A percentile compares a stretch with the other conserved stretches of the same genome.
Conservation (phyloP, 2,797 vertebrate genomes). For the Poeciliopsis paucimaculata region DNA sequence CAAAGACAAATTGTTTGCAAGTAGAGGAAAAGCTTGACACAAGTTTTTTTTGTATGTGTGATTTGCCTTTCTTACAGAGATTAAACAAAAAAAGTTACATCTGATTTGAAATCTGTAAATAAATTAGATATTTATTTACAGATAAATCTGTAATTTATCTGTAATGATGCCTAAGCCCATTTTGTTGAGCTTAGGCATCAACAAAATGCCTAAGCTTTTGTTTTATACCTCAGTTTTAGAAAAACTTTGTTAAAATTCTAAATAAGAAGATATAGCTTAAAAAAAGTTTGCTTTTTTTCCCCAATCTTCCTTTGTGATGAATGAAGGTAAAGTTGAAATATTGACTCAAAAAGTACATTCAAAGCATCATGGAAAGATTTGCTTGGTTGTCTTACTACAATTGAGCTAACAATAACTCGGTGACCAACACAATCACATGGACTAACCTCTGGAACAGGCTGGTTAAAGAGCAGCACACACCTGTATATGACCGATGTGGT, state of each 20-base stretch:
- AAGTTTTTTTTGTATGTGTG: too few species aligned
- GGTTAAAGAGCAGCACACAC: not conserved
- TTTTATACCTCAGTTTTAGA: not conserved
- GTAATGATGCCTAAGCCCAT: too few species aligned
- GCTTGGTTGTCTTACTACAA: not conserved
- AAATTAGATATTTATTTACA: too few species aligned
- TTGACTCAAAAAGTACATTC: not conserved
- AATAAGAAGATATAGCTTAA: not conserved
- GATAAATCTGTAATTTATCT: too few species aligned
- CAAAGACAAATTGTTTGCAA: not conserved
- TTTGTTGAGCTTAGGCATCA: not conserved
- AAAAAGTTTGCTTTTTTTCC: not conserved
- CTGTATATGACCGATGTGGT: not conserved
- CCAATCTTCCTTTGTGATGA: not conserved
- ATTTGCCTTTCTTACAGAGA: not conserved
- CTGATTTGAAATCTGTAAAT: too few species aligned
- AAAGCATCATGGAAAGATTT: not conserved
- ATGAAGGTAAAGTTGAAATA: not conserved
- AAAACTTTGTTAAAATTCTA: not conserved
- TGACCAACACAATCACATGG: not conserved
- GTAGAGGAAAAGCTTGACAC: not conserved
- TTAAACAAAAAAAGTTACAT: not conserved
- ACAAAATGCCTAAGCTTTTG: not conserved
- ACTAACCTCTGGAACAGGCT: not conserved
- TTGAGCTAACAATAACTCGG: not conserved